Conservation (phyloP, 1,140 invertebrate genomes). For the Parasteatoda tepidariorum region DNA sequence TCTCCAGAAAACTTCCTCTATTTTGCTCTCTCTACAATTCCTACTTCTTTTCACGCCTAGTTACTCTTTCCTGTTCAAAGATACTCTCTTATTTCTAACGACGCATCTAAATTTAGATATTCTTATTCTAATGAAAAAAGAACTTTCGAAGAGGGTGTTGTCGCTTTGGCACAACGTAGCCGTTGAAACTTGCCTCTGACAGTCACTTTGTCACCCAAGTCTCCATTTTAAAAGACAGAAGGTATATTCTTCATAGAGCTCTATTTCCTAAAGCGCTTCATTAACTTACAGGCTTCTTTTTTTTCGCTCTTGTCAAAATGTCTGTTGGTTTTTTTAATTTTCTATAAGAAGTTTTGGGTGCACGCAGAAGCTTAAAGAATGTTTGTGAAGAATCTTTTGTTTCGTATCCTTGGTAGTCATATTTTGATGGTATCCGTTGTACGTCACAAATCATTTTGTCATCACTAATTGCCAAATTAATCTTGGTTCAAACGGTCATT, state of each 20-base stretch:
- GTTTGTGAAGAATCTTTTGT: too few species aligned
- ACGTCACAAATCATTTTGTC: too few species aligned
- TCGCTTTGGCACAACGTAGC: slow-evolving; percentile 51
- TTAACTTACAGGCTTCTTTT: not conserved
- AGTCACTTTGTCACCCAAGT: slow-evolving; percentile 49
- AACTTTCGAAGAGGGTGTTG: slow-evolving; percentile 18
- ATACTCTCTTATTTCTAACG: not conserved
- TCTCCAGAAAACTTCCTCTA: too few species aligned
- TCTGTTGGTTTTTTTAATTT: too few species aligned
- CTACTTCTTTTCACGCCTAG: slow-evolving; percentile 46
- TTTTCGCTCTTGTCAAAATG: too few species aligned
- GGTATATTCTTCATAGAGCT: not conserved
- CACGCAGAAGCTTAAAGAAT: too few species aligned
- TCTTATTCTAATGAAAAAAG: not conserved
- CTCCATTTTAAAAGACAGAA: not conserved
- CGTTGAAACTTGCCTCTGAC: slow-evolving; percentile 44
- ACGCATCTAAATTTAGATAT: slow-evolving; percentile 33
- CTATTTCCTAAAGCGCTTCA: not conserved
- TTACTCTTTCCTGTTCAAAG: slow-evolving; percentile 13
- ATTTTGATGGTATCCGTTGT: too few species aligned
- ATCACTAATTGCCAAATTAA: too few species aligned
- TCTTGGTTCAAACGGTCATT: too few species aligned
- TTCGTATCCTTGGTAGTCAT: too few species aligned
- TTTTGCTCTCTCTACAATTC: too few species aligned
- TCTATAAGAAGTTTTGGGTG: too few species aligned